These are phyloP conservation scores for Ictalurus furcatus DNA, from an alignment of 2,113 vertebrate species.

Conservation along the genomic window DNA sequence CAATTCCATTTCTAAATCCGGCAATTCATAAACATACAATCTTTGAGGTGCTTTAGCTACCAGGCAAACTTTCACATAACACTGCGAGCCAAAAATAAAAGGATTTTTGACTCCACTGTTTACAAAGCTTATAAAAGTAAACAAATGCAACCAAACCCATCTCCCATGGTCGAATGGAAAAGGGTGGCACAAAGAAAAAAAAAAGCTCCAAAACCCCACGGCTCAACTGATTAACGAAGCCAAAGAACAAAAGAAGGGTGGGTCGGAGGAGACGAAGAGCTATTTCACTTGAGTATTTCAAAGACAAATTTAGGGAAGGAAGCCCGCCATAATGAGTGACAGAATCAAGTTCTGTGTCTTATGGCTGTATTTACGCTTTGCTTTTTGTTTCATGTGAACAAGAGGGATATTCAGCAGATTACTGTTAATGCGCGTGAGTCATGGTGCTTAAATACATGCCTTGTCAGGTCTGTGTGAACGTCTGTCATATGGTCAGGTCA, in stretches of 20 bases:
- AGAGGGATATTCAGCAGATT: slow-evolving; percentile 44
- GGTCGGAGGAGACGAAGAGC: not conserved
- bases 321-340: not conserved
- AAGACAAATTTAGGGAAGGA: not conserved
- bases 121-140: not conserved
- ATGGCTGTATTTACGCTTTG: slow-evolving; percentile 5
- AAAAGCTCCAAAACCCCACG: not conserved
- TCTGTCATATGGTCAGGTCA: not conserved
- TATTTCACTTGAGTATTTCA: not conserved
- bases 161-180: not conserved
- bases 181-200: not conserved
- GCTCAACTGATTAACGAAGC: not conserved
- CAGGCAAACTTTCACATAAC: slow-evolving; percentile 2
- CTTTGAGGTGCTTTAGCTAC: not conserved
- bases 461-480: slow-evolving; percentile 36
- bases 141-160: slow-evolving; percentile 18
- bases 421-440: slow-evolving; percentile 33
- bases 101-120: not conserved
- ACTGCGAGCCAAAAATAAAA: slow-evolving; percentile 27
- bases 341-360: not conserved
- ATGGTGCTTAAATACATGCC: slow-evolving; percentile 41
- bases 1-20: not conserved
- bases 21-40: not conserved
- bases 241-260: slow-evolving; percentile 22
- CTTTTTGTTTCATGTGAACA: slow-evolving; percentile 21